Evolutionary conservation across 1,140 invertebrate species (phyloP), one percentile per base, ranked within the genome.

Genomic region (Bombus terrestris): DNA sequence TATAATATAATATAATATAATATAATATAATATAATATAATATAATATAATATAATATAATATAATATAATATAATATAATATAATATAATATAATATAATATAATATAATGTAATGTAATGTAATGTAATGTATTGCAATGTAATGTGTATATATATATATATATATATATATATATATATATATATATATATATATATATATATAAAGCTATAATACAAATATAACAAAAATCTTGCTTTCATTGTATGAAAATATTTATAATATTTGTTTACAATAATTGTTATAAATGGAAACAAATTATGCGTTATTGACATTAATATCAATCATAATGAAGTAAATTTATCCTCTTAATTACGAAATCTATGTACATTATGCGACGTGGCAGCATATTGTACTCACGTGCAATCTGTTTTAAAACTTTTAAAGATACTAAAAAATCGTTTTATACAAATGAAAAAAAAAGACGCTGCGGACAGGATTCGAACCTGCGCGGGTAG

Each of bases 401-500:
- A 5, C 9, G 3, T 37, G 66, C 2, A 35, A 35, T 35, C n/a
- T 25, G 2, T 22, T 8, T 9, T 9, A 68, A 68, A 22, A 47
- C 6, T 47, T 37, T 37, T 37, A 12, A 37, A 37, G 1, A 68
- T 25, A 10, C 5, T 39, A 5, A 69, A 69, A 69, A 69, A 37
- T 39, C 10, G 10, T n/a, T 41, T 72, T 72, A 4, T 41, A 32
- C 1, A 32, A 32, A 47, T 5, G 28, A 32, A 74, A 74, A 47
- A 32, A 94, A 94, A 95, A 95, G 95, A 94, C 97, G 97, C 96
- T 97, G 97, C 96, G 96, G 96, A 97, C 96, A 97, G 97, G 97
- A 97, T 97, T 97, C 97, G 97, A 97, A 97, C 97, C 97, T 97
- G 96, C 96, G 97, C 97, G 97, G 97, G 97, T 96, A 97, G 95